These are phyloP conservation scores for Sebastes ruberrimus DNA, from an alignment of 2,797 vertebrate genomes.

Conservation along the genomic window DNA sequence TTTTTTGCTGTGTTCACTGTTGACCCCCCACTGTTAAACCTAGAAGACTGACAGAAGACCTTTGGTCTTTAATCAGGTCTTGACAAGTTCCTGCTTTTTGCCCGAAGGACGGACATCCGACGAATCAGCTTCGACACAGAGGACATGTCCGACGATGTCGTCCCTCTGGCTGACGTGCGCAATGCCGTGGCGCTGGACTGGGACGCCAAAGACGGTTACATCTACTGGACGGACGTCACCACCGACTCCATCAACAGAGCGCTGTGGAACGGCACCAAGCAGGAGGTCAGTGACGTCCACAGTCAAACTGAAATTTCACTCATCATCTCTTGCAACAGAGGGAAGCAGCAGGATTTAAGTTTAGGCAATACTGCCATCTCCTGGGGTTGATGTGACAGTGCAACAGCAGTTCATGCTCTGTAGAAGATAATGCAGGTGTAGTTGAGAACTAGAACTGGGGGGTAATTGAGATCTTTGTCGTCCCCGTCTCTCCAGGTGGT, in stretches of 20 bases:
- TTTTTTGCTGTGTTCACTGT: constrained; percentile 84
- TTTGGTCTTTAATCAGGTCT: constrained; percentile 99
- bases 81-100: constrained; percentile 99
- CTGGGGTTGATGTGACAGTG: constrained; percentile 26
- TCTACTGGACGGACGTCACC: constrained; percentile 99
- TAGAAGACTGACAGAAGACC: constrained; percentile 99
- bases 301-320: not conserved
- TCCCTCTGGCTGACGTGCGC: constrained; percentile 95
- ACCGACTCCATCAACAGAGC: constrained; percentile 98
- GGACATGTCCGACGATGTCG: constrained; percentile 96
- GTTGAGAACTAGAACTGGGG: not conserved
- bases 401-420: not conserved
- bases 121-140: constrained; percentile 99
- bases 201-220: constrained; percentile 91
- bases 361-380: constrained; percentile 63
- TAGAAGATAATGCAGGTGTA: not conserved
- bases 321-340: not conserved
- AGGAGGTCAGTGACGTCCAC: constrained; percentile 86
- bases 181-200: constrained; percentile 98
- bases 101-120: constrained; percentile 99
- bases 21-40: constrained; percentile 87
- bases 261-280: constrained; percentile 94
- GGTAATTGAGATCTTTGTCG: not conserved
- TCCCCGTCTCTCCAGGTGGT: constrained; percentile 83
- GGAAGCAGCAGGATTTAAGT: not conserved